Base-by-base conservation (phyloP, 2,113 vertebrate species). In the Paramormyrops kingsleyae region DNA sequence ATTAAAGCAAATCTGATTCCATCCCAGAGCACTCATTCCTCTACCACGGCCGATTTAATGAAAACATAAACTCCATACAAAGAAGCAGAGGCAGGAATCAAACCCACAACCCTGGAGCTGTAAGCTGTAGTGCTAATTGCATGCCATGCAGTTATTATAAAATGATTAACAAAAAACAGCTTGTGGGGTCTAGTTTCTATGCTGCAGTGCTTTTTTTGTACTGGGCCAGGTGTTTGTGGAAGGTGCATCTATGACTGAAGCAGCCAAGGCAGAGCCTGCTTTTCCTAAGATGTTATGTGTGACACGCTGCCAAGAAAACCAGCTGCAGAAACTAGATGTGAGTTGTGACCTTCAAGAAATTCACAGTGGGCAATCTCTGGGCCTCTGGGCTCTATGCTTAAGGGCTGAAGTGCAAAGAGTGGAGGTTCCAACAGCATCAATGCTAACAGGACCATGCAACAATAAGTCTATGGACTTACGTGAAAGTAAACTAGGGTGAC, bases 341-440 rank as follows among this genome's bases (percentile, higher is more conserved):
- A 47, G n/a, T 19, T 4, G 66, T 53, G 70, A 89, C 88, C 88
- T 80, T 52, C 88, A 19, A 52, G 21, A 46, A 88, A 47, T 70
- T 89, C 70, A 50, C 46, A 80, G 66, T 47, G 31, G 66, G 70
- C 35, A n/a, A 47, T 27, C 46, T 19, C 8, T 31, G 0, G 35
- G 21, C 19, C 10, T 31, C 42, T 92, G 93, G 91, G 93, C 94
- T 92, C 62, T 56, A 53, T 80, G 90, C 91, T 47, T 31, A 92
- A 94, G 93, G 92, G 92, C 92, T 92, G 27, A 19, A 31, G 87
- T 49, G 52, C 19, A 0, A 27, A 24, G 44, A 89, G 90, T 47
- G 13, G 1, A 4, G 27, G 85, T 52, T 21, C 39, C 3, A 6
- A 50, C 35, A 88, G 88, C 35, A 42, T 74, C 50, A 24, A n/a